These are phyloP conservation scores for Leiothrix lutea DNA, from an alignment of 2,113 vertebrate species.

Conservation along the genomic window DNA sequence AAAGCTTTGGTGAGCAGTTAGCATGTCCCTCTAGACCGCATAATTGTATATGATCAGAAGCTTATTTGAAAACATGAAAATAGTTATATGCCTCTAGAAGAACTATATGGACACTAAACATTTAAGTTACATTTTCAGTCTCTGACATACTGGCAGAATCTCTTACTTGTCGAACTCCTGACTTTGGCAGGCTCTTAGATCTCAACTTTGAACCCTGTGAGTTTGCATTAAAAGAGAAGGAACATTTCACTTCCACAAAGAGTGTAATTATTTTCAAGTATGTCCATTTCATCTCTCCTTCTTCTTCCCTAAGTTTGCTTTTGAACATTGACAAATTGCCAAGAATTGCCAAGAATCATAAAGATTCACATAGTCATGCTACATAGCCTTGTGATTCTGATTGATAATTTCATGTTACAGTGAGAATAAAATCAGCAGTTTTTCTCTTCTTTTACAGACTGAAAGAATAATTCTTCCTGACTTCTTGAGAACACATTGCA, in stretches of 20 bases:
- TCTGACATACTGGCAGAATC: not conserved
- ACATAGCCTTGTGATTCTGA: not conserved
- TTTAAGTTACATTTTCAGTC: not conserved
- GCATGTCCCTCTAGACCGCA: not conserved
- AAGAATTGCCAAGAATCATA: not conserved
- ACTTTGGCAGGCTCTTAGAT: not conserved
- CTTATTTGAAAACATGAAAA: not conserved
- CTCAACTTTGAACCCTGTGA: not conserved
- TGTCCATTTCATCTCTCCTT: not conserved
- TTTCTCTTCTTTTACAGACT: not conserved
- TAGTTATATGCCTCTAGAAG: not conserved
- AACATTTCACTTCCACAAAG: not conserved
- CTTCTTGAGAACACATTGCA: conserved; percentile 16
- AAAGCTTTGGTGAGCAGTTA: not conserved
- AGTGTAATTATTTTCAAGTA: not conserved
- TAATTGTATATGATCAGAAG: not conserved
- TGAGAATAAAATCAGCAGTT: not conserved
- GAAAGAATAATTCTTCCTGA: not conserved
- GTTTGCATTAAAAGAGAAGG: not conserved
- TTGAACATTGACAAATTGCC: not conserved
- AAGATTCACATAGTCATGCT: not conserved
- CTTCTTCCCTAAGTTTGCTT: not conserved
- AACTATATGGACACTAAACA: not conserved
- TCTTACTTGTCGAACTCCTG: not conserved
- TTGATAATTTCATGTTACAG: not conserved